Percentiles rank a stretch among this genome's conserved stretches.
Evolutionary conservation across 2,113 vertebrate genomes (phyloP).

Genomic region (Hucho hucho): DNA sequence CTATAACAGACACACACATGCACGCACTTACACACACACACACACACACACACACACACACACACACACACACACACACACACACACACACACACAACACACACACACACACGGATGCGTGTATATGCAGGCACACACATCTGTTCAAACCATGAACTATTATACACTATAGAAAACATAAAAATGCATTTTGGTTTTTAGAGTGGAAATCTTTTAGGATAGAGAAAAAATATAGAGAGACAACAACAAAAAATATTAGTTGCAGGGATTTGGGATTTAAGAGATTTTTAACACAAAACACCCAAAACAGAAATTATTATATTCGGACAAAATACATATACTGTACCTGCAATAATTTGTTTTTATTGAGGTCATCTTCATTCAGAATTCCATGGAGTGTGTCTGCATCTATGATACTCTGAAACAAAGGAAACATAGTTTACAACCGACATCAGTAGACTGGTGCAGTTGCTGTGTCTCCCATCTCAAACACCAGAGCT

Average conservation of each 20-base stretch:
- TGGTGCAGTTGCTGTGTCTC: too few relatives aligned
- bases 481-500: too few relatives aligned
- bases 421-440: constrained; percentile 16
- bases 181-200: neutral
- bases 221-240: neutral
- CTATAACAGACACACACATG: constrained; percentile 11
- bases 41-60: neutral
- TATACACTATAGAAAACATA: too few relatives aligned
- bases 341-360: constrained; percentile 81
- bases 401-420: constrained; percentile 80
- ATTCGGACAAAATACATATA: constrained; percentile 18
- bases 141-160: neutral
- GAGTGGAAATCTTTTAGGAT: neutral
- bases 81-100: neutral
- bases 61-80: neutral
- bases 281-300: neutral
- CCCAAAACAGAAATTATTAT: neutral
- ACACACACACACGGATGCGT: constrained; percentile 6
- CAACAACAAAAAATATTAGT: too few relatives aligned
- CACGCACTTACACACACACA: neutral
- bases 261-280: neutral
- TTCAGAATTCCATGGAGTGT: constrained; percentile 81
- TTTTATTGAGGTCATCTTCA: constrained; percentile 86
- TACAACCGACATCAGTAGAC: neutral
- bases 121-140: neutral